Percentiles rank a stretch among this genome's conserved stretches.
Conservation (phyloP, 2,797 vertebrate genomes). For the Spinus olivaceus region DNA sequence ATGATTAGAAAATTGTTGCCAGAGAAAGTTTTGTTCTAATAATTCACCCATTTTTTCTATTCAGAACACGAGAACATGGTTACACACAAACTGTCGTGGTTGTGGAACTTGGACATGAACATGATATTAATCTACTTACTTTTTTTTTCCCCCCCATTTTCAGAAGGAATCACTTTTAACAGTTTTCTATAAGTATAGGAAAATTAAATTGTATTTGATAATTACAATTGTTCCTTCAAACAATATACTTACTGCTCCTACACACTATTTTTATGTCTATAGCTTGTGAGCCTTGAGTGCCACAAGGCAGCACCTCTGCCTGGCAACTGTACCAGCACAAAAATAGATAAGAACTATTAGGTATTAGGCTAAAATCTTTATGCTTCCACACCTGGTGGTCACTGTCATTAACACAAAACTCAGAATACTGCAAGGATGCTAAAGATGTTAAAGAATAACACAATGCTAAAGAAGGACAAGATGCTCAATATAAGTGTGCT, state of each 20-base stretch:
- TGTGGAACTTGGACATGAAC: neutral
- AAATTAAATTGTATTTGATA: neutral
- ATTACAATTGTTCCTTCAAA: neutral
- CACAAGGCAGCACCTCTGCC: neutral
- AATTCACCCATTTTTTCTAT: neutral
- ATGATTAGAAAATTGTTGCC: neutral
- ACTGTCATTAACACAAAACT: neutral
- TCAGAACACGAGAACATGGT: neutral
- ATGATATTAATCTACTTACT: neutral
- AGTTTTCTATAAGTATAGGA: neutral
- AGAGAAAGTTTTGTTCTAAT: neutral
- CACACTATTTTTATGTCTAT: neutral
- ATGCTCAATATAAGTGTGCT: neutral
- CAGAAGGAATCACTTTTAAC: neutral
- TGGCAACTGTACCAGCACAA: neutral
- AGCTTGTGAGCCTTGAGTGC: neutral
- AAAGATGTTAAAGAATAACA: neutral
- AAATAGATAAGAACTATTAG: neutral
- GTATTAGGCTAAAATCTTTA: neutral
- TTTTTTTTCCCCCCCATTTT: accelerated
- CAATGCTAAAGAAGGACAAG: accelerated
- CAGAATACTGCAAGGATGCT: neutral
- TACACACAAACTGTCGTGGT: neutral
- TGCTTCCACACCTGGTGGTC: neutral
- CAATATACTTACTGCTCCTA: neutral